These are phyloP conservation scores for Monoplex corrugatus DNA, from an alignment of 2,888 invertebrate genomes.

Conservation along the genomic window DNA sequence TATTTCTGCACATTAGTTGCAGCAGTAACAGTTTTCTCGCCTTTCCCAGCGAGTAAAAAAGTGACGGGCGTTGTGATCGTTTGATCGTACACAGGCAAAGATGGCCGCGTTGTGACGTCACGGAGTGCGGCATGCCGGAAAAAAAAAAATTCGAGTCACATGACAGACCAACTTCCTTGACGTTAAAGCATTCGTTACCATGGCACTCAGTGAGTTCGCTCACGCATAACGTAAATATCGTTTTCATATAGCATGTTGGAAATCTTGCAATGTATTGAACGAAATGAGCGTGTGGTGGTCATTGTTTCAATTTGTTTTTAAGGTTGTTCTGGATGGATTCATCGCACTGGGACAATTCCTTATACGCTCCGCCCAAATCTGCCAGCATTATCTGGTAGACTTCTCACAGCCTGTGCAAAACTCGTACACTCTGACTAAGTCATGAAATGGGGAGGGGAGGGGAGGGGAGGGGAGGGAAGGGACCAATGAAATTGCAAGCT, in stretches of 20 bases:
- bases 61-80: conserved; percentile 29
- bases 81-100: conserved; percentile 50
- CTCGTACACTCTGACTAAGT: too few relatives aligned
- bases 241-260: neutral
- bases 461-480: neutral
- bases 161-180: conserved; percentile 45
- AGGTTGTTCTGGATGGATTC: neutral
- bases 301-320: neutral
- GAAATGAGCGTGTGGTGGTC: neutral
- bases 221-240: neutral
- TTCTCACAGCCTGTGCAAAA: too few relatives aligned
- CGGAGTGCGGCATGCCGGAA: conserved; percentile 55
- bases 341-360: too few relatives aligned
- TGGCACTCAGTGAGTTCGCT: neutral
- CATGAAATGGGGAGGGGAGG: neutral
- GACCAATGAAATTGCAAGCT: too few relatives aligned
- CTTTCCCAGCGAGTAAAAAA: conserved; percentile 59
- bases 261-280: neutral
- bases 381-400: too few relatives aligned
- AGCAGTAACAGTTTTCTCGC: conserved; percentile 57
- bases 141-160: conserved; percentile 44
- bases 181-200: neutral
- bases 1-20: conserved; percentile 74
- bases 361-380: too few relatives aligned
- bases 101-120: conserved; percentile 59